phyloP scores from a whole-genome alignment of 1,140 invertebrate species.

The Drosophila erecta region DNA sequence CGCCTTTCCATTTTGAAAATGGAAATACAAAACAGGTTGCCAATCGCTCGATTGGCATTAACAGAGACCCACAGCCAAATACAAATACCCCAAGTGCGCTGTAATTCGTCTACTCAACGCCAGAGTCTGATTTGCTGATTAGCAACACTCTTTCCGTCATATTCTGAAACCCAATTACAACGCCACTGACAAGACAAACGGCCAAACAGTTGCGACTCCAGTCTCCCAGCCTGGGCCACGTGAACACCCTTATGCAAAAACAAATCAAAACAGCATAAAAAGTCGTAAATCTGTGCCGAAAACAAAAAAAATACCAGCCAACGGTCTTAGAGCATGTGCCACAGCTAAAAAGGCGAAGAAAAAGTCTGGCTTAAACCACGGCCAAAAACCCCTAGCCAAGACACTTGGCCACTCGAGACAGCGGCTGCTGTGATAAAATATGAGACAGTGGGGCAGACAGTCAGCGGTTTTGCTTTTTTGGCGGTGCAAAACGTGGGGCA shows the following conservation, averaged over 20 bases:
- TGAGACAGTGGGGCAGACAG: constrained; percentile 82
- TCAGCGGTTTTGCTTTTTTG: constrained; percentile 53
- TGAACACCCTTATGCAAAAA: constrained; percentile 83
- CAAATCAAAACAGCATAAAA: constrained; percentile 82
- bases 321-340: constrained; percentile 69
- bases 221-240: constrained; percentile 48
- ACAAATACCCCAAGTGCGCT: constrained; percentile 42
- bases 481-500: constrained; percentile 8
- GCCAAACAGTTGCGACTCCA: constrained; percentile 67
- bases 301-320: constrained; percentile 26
- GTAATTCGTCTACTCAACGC: constrained; percentile 81
- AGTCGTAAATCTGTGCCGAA: constrained; percentile 80
- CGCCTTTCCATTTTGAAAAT: constrained; percentile 43
- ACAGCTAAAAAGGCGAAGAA: constrained; percentile 33
- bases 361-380: constrained; percentile 24
- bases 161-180: constrained; percentile 82
- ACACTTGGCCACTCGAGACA: constrained; percentile 80
- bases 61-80: constrained; percentile 8
- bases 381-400: constrained; percentile 51
- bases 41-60: constrained; percentile 25
- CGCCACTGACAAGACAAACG: constrained; percentile 71
- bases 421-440: constrained; percentile 74
- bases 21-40: constrained; percentile 34
- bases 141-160: constrained; percentile 81
- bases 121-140: constrained; percentile 80